Evolutionary conservation across 2,888 invertebrate genomes (phyloP).

Genomic region (Ophion ventricosus): DNA sequence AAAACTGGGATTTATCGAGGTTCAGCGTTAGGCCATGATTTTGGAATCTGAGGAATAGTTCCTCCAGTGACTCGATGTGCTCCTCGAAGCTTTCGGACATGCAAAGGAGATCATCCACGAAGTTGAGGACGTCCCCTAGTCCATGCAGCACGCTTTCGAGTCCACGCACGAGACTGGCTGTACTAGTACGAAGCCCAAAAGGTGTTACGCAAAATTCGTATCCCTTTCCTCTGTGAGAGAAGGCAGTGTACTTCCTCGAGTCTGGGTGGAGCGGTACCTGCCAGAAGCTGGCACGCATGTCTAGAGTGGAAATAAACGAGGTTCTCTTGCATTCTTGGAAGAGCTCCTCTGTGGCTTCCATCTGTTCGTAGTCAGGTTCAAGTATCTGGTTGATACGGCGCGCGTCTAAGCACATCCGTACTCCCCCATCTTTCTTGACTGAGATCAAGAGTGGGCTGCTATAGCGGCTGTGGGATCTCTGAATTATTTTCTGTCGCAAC

Average conservation of each 20-base stretch:
- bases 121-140: slow-evolving; percentile 20
- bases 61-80: slow-evolving; percentile 50
- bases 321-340: not conserved
- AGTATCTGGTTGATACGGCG: slow-evolving; percentile 44
- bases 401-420: slow-evolving; percentile 45
- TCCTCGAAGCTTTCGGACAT: slow-evolving; percentile 13
- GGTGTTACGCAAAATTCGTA: slow-evolving; percentile 56
- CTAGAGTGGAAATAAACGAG: slow-evolving; percentile 54
- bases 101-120: slow-evolving; percentile 49
- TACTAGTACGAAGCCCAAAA: slow-evolving; percentile 55
- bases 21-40: slow-evolving; percentile 67
- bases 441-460: slow-evolving; percentile 67
- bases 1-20: slow-evolving; percentile 68
- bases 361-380: slow-evolving; percentile 40
- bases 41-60: slow-evolving; percentile 51
- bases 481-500: slow-evolving; percentile 73
- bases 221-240: slow-evolving; percentile 42
- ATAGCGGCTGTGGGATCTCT: slow-evolving; percentile 72
- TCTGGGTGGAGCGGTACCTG: slow-evolving; percentile 60
- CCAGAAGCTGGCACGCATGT: slow-evolving; percentile 68
- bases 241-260: slow-evolving; percentile 54
- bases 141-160: slow-evolving; percentile 21
- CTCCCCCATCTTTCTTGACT: slow-evolving; percentile 42
- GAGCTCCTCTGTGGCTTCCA: slow-evolving; percentile 22
- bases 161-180: slow-evolving; percentile 10